These are phyloP conservation scores for Crioceris asparagi DNA, from an alignment of 2,888 invertebrate genomes.

Conservation along the genomic window DNA sequence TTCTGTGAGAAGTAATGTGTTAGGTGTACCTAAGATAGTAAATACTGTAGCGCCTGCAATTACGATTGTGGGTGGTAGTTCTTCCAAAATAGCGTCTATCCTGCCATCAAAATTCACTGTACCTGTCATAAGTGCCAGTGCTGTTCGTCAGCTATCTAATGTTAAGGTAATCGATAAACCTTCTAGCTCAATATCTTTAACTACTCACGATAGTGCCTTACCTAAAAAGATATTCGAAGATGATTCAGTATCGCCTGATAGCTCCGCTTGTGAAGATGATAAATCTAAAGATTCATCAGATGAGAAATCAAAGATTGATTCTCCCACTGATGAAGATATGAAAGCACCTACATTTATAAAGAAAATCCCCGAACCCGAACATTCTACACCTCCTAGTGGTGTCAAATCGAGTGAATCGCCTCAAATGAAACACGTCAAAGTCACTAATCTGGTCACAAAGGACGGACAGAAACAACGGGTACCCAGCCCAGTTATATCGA, in stretches of 20 bases:
- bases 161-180: conserved; percentile 40
- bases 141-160: conserved; percentile 35
- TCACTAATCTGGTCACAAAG: conserved; percentile 34
- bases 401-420: conserved; percentile 7
- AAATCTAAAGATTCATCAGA: conserved; percentile 30
- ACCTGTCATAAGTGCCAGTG: conserved; percentile 37
- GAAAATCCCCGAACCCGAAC: conserved; percentile 8
- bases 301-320: conserved; percentile 27
- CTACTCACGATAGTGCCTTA: conserved; percentile 48
- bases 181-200: conserved; percentile 40
- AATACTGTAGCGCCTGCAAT: conserved; percentile 31
- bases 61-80: conserved; percentile 34
- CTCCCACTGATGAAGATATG: conserved; percentile 18
- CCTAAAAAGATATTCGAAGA: conserved; percentile 60
- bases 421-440: conserved; percentile 26
- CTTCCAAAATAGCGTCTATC: conserved; percentile 35
- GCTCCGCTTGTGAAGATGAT: conserved; percentile 37
- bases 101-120: conserved; percentile 34
- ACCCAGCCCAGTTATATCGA: conserved; percentile 26
- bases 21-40: conserved; percentile 32
- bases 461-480: conserved; percentile 33
- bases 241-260: conserved; percentile 52
- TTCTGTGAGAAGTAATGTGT: conserved; percentile 26
- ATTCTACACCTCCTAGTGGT: conserved; percentile 3
- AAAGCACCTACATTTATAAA: conserved; percentile 19